These are phyloP conservation scores for Lithobates pipiens DNA, from an alignment of 2,797 vertebrate species.

Conservation along the genomic window DNA sequence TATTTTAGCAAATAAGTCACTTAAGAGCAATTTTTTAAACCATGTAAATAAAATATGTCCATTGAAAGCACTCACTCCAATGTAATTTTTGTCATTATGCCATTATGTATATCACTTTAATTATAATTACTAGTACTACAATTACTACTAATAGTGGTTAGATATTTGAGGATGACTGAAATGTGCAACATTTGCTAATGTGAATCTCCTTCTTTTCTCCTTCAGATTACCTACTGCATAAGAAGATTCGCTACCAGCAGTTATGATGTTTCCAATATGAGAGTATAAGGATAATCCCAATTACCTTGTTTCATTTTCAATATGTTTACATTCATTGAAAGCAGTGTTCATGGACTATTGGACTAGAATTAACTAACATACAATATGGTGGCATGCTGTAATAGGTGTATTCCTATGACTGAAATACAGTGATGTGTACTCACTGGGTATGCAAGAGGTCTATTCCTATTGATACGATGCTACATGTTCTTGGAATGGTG, in stretches of 20 bases:
- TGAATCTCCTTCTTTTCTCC: background rate
- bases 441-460: background rate
- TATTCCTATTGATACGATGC: background rate
- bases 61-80: background rate
- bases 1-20: no score
- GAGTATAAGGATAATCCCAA: background rate
- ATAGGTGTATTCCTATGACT: slow-evolving; percentile 27
- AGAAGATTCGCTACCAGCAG: background rate
- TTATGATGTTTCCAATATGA: background rate
- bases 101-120: background rate
- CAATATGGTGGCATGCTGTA: background rate
- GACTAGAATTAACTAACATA: background rate
- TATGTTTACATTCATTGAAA: background rate
- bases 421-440: slow-evolving; percentile 14
- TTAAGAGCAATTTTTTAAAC: no score
- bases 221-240: background rate
- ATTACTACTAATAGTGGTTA: background rate
- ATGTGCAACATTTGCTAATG: background rate
- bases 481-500: background rate
- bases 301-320: background rate
- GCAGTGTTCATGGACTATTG: background rate
- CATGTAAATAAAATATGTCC: no score
- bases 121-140: background rate
- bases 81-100: background rate
- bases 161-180: no score